Evolutionary conservation across 2,113 vertebrate genomes (phyloP), one percentile per base, ranked within the genome.

Genomic region (Peromyscus maniculatus): DNA sequence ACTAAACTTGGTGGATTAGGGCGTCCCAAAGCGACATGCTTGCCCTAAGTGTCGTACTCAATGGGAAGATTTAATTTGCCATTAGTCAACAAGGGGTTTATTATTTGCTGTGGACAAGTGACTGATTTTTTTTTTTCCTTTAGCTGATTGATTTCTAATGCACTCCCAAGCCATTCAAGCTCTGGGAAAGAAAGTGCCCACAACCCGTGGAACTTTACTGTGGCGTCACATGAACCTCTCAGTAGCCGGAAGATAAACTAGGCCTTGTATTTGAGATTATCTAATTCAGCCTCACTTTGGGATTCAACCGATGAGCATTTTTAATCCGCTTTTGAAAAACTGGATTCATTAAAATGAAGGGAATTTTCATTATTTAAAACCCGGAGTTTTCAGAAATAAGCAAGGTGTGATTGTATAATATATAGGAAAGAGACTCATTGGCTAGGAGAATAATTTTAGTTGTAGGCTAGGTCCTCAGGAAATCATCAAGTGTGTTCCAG

Each of bases 211-310:
- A 21, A 49, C 33, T 87, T 91, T 57, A 28, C 0, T n/a, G 39
- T 6, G 57, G 55, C 8, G 12, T n/a, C 66, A 3, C 28, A 11
- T 52, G 26, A 78, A 4, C 62, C 15, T 82, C 92, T 91, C 9
- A 21, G 71, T 75, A 86, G 66, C 82, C 49, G 46, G 62, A 84
- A 83, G 28, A 55, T 67, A 64, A 69, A 52, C 62, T 16, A 87
- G 67, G 57, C 90, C 96, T 95, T 91, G n/a, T 59, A 55, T n/a
- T 49, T 89, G 33, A 87, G 36, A 52, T 72, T 62, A 89, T 33
- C 64, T 82, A 21, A 43, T 77, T 89, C 69, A 22, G 22, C 1
- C 55, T 8, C 33, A 66, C 49, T 89, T 28, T 80, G 83, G 11
- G n/a, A 82, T 91, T 92, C 88, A 88, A 84, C 16, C 52, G 17